Evolutionary conservation across 2,113 vertebrate species (phyloP).

Genomic region (Gymnarchus niloticus): DNA sequence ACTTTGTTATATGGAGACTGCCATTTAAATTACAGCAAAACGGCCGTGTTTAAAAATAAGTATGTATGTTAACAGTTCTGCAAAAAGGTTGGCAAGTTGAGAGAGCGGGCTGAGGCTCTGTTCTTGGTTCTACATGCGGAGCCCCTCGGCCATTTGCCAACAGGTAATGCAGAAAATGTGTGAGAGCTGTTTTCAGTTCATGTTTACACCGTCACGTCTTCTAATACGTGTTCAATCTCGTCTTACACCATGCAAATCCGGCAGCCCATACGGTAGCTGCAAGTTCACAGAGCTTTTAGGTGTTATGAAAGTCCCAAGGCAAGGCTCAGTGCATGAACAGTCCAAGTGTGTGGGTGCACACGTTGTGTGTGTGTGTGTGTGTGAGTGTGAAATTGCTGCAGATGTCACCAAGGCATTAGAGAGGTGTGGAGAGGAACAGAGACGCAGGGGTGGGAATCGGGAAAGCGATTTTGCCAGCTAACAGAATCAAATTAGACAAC

Average conservation of each 20-base stretch:
- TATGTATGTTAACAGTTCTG: background rate
- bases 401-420: background rate
- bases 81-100: background rate
- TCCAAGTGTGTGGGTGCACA: too few relatives aligned
- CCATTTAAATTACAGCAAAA: constrained; percentile 1
- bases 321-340: background rate
- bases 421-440: background rate
- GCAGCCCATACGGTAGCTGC: background rate
- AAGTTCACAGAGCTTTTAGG: background rate
- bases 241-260: background rate
- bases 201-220: background rate
- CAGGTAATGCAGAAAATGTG: background rate
- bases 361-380: constrained; percentile 11
- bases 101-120: background rate
- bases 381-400: background rate
- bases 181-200: background rate
- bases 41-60: too few relatives aligned
- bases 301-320: background rate
- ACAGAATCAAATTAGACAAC: background rate
- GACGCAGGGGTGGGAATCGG: background rate
- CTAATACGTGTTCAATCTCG: background rate
- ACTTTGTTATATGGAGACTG: background rate
- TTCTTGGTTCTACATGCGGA: too few relatives aligned
- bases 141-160: too few relatives aligned
- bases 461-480: background rate